Base-by-base conservation (phyloP, 64 coral and sea anemone species). In the Dendrophyllia cribrosa region DNA sequence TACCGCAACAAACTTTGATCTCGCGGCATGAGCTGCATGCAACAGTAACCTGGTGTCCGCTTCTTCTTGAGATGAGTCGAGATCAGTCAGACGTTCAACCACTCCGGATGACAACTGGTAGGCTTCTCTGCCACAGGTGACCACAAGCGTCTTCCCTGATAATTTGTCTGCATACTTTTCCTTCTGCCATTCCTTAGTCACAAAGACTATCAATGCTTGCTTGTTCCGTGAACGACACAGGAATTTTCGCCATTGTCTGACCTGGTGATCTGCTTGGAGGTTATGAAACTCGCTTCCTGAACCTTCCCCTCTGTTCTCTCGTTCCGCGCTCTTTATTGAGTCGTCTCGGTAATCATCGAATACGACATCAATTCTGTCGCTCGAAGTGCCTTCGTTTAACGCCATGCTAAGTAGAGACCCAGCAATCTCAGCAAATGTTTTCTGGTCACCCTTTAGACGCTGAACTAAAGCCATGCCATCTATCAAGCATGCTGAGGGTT, bases 391-490 rank as follows among this genome's bases (percentile, higher is more conserved):
- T 91, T 91, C 58, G 7, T 51, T 6, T 49, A 20, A 17, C 19
- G 58, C 20, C 20, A 7, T 49, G 61, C 20, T 12, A 78, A 89
- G 46, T 77, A 76, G 72, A n/a, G 34, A 53, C 73, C 62, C 73
- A 26, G 76, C 66, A 89, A 89, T 46, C 49, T 65, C 51, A 83
- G 68, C 76, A 70, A 94, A 83, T 82, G 66, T 89, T 19, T 89
- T 89, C n/a, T 89, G 67, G 67, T 94, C 92, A 56, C 86, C 92
- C 47, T 73, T 51, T 48, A 93, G 53, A 24, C 66, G 69, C 51
- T 93, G 77, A 55, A 93, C 92, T 59, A 88, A 21, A 74, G 76
- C 85, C 85, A 93, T 93, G 16, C 91, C 91, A 79, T 82, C 91
- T 46, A 87, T 76, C 8, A 93, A 23, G 48, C 84, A 76, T 51